A percentile compares a stretch with the other conserved stretches of the same genome.
These are phyloP conservation scores for Telmatochromis sp. DNA, from an alignment of 2,113 vertebrate species.

Conservation along the genomic window DNA sequence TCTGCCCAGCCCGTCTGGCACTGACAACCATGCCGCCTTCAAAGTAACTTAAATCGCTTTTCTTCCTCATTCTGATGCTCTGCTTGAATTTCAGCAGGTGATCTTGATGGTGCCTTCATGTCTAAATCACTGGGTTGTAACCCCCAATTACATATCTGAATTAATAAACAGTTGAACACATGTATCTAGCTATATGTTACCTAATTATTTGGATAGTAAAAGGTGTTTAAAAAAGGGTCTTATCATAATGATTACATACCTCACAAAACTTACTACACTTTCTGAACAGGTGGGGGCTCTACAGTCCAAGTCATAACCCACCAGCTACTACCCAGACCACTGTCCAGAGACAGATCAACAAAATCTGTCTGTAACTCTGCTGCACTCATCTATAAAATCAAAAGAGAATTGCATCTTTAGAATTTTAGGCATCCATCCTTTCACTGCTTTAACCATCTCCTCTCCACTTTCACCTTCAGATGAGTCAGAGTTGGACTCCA, in stretches of 20 bases:
- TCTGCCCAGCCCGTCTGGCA: neutral
- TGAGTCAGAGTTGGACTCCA: neutral
- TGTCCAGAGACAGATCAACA: neutral
- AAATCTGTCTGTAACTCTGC: neutral
- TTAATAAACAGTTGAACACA: neutral
- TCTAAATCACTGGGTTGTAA: neutral
- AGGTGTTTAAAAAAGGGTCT: neutral
- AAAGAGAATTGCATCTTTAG: neutral
- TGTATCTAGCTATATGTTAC: neutral
- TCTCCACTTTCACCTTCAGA: neutral
- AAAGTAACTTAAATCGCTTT: neutral
- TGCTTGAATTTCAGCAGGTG: neutral
- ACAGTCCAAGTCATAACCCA: neutral
- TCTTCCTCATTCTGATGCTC: neutral
- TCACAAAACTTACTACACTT: neutral
- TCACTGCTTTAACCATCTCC: neutral
- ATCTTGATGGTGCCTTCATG: neutral
- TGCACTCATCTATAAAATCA: neutral
- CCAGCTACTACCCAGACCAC: neutral
- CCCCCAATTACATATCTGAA: neutral
- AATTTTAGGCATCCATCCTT: neutral
- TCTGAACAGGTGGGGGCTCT: slow-evolving; percentile 21
- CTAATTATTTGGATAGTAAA: neutral
- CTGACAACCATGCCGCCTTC: neutral
- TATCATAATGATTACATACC: neutral